A percentile compares a stretch with the other conserved stretches of the same genome.
Conservation (phyloP, 1,140 invertebrate species). For the Bombus confusus region DNA sequence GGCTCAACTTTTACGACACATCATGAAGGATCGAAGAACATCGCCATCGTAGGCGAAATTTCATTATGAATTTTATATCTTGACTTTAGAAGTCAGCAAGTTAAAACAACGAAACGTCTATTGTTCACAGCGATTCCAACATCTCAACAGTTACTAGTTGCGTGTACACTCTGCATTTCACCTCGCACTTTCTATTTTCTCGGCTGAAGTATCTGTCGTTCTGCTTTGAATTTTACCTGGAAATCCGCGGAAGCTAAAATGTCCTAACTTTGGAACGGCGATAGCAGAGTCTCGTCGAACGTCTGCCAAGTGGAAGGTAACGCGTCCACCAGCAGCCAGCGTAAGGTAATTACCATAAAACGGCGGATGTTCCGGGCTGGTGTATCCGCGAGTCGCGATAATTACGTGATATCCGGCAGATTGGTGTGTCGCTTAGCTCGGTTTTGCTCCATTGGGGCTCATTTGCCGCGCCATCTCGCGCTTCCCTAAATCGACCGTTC, state of each 20-base stretch:
- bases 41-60: too few relatives aligned
- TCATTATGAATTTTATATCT: too few relatives aligned
- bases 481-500: slow-evolving; percentile 50
- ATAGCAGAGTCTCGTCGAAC: background rate
- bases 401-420: slow-evolving; percentile 67
- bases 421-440: slow-evolving; percentile 45
- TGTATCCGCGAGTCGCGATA: slow-evolving; percentile 50
- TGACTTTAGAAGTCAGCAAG: too few relatives aligned
- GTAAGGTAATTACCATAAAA: slow-evolving; percentile 59
- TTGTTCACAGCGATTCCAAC: too few relatives aligned
- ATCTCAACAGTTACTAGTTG: too few relatives aligned
- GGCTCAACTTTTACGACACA: fast-evolving
- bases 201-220: too few relatives aligned
- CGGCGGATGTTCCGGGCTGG: slow-evolving; percentile 21
- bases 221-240: too few relatives aligned
- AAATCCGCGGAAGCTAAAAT: too few relatives aligned
- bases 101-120: too few relatives aligned
- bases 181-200: too few relatives aligned
- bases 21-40: fast-evolving
- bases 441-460: slow-evolving; percentile 59
- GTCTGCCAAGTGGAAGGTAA: background rate
- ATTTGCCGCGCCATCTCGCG: slow-evolving; percentile 46
- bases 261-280: too few relatives aligned
- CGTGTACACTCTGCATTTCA: too few relatives aligned
- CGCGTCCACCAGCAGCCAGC: background rate